These are phyloP conservation scores for Mionectes olivaceus DNA, from an alignment of 2,797 vertebrate species.

Conservation along the genomic window DNA sequence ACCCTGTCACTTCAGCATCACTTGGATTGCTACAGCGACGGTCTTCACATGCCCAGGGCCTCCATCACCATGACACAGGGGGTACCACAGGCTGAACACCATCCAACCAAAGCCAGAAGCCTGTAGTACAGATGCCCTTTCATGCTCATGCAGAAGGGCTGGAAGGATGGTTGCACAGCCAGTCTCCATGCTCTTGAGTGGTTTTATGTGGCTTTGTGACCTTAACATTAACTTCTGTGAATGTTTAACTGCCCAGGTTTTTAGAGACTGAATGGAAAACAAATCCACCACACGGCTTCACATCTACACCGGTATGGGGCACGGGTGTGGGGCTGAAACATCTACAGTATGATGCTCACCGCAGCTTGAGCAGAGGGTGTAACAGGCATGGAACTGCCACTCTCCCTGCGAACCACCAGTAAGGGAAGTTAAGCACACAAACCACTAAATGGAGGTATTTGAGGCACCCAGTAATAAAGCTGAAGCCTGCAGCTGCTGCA, in stretches of 20 bases:
- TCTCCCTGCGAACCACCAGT: not conserved
- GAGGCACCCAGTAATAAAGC: not conserved
- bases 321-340: not conserved
- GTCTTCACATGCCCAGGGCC: not conserved
- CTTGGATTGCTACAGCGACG: not conserved
- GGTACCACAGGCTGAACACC: not conserved
- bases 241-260: slow-evolving; percentile 21
- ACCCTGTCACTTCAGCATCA: not conserved
- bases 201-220: slow-evolving; percentile 21
- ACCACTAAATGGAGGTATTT: not conserved
- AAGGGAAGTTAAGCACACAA: not conserved
- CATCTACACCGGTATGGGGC: not conserved
- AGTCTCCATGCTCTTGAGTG: rapidly evolving
- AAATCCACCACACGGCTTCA: not conserved
- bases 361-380: not conserved
- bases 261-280: not conserved
- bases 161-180: not conserved
- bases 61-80: not conserved
- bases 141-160: not conserved
- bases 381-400: not conserved
- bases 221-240: not conserved
- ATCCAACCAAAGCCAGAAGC: not conserved
- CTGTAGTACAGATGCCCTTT: rapidly evolving
- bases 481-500: not conserved
- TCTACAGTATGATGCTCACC: not conserved